Conservation (phyloP, 1,140 invertebrate species). For the Drosophila sp. region DNA sequence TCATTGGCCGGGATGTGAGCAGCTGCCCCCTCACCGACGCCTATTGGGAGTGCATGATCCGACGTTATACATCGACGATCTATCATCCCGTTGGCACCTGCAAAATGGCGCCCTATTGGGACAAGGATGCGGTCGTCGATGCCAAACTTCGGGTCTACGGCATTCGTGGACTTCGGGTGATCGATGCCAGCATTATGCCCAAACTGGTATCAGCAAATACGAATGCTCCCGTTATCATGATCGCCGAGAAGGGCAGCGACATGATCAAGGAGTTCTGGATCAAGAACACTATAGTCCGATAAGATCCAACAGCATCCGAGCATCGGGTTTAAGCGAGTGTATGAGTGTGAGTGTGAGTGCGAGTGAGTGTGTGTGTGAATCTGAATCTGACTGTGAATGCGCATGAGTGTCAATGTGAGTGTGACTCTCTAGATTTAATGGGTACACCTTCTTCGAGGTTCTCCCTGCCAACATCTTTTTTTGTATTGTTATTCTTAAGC, state of each 20-base stretch:
- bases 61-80: constrained; percentile 91
- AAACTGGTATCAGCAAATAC: constrained; percentile 93
- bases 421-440: constrained; percentile 8
- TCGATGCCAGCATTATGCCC: constrained; percentile 94
- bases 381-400: constrained; percentile 3
- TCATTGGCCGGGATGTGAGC: constrained; percentile 89
- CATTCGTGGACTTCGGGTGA: constrained; percentile 90
- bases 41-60: constrained; percentile 94
- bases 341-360: constrained; percentile 10
- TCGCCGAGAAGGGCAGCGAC: constrained; percentile 93
- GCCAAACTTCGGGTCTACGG: constrained; percentile 92
- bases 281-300: constrained; percentile 84
- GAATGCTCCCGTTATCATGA: constrained; percentile 93
- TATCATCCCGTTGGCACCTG: constrained; percentile 96
- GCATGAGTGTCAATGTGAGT: background rate
- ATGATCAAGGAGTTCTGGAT: constrained; percentile 93
- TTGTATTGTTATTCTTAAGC: constrained; percentile 45
- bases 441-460: constrained; percentile 8
- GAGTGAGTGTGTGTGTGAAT: constrained; percentile 15
- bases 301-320: background rate
- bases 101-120: constrained; percentile 96
- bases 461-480: constrained; percentile 28
- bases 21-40: constrained; percentile 88
- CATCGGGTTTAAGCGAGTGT: constrained; percentile 3
- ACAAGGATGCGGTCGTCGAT: constrained; percentile 94